phyloP scores from a whole-genome alignment of 2,888 invertebrate genomes.

The Noctua pronuba region DNA sequence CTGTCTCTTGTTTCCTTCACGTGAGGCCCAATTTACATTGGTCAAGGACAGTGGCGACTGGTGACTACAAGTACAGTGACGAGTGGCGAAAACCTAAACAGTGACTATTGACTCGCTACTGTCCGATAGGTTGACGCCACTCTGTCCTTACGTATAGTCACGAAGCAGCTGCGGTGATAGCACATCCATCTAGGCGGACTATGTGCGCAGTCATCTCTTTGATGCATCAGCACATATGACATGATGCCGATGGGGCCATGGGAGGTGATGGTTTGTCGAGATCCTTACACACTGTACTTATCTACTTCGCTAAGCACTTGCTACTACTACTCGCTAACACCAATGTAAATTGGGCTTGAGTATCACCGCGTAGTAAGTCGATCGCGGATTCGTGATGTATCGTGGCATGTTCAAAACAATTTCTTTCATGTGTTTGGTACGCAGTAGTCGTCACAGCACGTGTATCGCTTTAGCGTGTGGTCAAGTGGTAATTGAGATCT shows the following conservation, averaged over 20 bases:
- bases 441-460: too few relatives aligned
- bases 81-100: background rate
- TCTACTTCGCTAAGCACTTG: background rate
- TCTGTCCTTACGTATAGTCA: background rate
- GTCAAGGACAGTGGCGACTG: background rate
- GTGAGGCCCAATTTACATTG: background rate
- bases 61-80: background rate
- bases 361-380: background rate
- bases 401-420: background rate
- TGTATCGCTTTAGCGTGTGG: background rate
- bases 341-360: background rate
- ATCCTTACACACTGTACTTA: background rate
- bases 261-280: background rate
- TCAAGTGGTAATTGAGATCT: background rate
- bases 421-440: background rate
- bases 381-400: background rate
- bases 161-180: background rate
- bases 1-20: background rate
- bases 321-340: too few relatives aligned
- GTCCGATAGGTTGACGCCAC: background rate
- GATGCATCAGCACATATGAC: background rate
- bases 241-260: background rate
- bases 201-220: background rate
- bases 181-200: background rate
- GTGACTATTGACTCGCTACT: background rate